Evolutionary conservation across 2,888 invertebrate species (phyloP).

Genomic region (Erebia epiphron): DNA sequence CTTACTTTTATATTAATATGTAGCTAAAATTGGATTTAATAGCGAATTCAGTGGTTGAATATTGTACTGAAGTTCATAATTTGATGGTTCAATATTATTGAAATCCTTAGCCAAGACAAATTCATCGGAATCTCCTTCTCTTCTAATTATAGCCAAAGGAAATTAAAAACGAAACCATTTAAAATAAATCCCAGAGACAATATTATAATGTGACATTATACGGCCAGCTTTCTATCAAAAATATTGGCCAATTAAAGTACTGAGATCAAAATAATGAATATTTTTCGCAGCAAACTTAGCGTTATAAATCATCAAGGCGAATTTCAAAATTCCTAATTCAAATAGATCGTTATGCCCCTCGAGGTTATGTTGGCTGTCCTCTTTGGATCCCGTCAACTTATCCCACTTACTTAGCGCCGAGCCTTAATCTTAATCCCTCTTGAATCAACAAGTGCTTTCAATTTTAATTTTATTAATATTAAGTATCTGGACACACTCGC

Average conservation of each 20-base stretch:
- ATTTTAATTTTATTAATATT: conserved; percentile 4
- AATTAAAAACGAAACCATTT: too few relatives aligned
- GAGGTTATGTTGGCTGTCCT: conserved; percentile 7
- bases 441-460: conserved; percentile 12
- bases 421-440: conserved; percentile 16
- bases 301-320: not conserved
- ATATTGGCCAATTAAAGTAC: too few relatives aligned
- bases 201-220: too few relatives aligned
- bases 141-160: too few relatives aligned
- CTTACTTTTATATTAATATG: conserved; percentile 30
- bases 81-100: not conserved
- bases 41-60: conserved; percentile 1
- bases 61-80: conserved; percentile 3
- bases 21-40: conserved; percentile 23
- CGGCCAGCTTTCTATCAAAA: too few relatives aligned
- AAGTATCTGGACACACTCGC: not conserved
- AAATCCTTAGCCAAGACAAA: not conserved
- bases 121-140: too few relatives aligned
- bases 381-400: conserved; percentile 1
- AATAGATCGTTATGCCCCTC: not conserved
- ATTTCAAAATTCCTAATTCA: conserved; percentile 4
- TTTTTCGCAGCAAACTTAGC: too few relatives aligned
- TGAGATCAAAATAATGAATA: too few relatives aligned
- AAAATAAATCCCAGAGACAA: too few relatives aligned
- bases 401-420: not conserved